A percentile compares a stretch with the other conserved stretches of the same genome.
These are phyloP conservation scores for Argyresthia albistria DNA, from an alignment of 2,888 invertebrate genomes.

Conservation along the genomic window DNA sequence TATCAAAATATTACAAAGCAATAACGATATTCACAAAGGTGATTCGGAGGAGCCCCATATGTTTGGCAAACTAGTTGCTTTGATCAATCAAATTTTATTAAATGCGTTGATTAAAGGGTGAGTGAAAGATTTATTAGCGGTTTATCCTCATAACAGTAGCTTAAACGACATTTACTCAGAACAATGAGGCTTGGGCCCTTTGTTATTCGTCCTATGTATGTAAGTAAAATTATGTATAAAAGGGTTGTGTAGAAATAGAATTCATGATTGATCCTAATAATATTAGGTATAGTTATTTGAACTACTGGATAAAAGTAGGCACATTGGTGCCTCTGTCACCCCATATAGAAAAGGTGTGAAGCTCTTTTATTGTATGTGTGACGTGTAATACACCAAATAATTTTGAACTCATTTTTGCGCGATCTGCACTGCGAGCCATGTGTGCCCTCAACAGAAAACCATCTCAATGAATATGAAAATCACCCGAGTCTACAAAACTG, in stretches of 20 bases:
- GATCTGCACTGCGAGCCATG: background rate
- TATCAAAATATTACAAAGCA: no score
- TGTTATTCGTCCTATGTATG: no score
- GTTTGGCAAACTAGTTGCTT: slow-evolving; percentile 43
- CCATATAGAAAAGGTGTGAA: no score
- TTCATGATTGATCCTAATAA: no score
- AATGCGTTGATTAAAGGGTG: slow-evolving; percentile 59
- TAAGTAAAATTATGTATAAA: background rate
- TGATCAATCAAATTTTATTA: slow-evolving; percentile 68
- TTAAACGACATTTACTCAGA: slow-evolving; percentile 53
- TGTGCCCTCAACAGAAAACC: background rate
- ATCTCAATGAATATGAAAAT: background rate
- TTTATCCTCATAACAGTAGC: slow-evolving; percentile 66
- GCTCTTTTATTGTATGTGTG: no score
- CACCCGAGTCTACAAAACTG: background rate
- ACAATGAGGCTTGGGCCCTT: slow-evolving; percentile 25
- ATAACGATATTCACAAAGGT: no score
- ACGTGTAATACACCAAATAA: no score
- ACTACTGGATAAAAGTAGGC: no score
- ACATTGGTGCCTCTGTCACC: no score
- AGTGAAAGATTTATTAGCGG: slow-evolving; percentile 65
- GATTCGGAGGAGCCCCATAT: slow-evolving; percentile 1
- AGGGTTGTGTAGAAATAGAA: background rate
- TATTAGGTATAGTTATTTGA: no score
- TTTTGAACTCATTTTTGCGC: no score